These are phyloP conservation scores for Catocala fraxini DNA, from an alignment of 2,888 invertebrate species.

Conservation along the genomic window DNA sequence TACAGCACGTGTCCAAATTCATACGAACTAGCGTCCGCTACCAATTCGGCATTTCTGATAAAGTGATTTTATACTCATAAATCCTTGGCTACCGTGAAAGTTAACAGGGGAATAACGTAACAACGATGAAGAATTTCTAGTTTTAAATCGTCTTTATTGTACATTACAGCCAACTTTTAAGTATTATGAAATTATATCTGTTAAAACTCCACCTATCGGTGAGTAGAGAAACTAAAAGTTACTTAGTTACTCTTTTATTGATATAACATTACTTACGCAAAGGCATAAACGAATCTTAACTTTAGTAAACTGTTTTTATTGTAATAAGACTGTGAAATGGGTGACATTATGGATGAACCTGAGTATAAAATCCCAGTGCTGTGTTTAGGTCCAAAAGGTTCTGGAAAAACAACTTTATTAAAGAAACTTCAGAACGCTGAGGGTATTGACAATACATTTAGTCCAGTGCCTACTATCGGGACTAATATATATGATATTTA, in stretches of 20 bases:
- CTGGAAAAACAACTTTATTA: conserved; percentile 93
- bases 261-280: conserved; percentile 45
- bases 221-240: conserved; percentile 60
- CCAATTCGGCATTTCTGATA: conserved; percentile 23
- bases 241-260: conserved; percentile 52
- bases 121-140: conserved; percentile 9
- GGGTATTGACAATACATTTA: conserved; percentile 92
- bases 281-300: neutral
- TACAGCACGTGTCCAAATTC: conserved; percentile 28
- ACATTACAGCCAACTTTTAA: too few relatives aligned
- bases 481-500: conserved; percentile 91
- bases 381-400: conserved; percentile 93
- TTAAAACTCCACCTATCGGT: conserved; percentile 64
- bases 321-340: neutral
- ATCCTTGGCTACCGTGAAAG: conserved; percentile 41
- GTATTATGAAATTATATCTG: neutral
- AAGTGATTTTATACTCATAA: conserved; percentile 19
- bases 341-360: conserved; percentile 70
- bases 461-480: conserved; percentile 93
- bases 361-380: conserved; percentile 83
- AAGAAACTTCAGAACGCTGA: conserved; percentile 91
- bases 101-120: conserved; percentile 25
- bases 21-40: conserved; percentile 13
- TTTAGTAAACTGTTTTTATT: neutral
- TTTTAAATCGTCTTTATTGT: conserved; percentile 9